These are phyloP conservation scores for Tyrophagus putrescentiae DNA, from an alignment of 1,140 invertebrate genomes.

Conservation along the genomic window DNA sequence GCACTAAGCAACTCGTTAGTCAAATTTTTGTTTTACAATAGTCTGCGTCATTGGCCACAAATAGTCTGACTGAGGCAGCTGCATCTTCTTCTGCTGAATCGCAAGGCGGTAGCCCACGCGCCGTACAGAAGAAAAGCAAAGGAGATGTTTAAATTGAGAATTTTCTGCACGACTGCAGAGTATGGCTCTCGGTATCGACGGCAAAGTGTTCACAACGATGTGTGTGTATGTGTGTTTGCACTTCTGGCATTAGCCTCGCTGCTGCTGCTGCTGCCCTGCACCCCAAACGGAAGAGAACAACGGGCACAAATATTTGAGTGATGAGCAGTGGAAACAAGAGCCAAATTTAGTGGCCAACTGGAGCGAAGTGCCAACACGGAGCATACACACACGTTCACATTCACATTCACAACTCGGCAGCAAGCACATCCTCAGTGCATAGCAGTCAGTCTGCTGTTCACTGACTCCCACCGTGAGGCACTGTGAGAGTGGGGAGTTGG, in stretches of 20 bases:
- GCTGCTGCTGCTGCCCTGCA: not conserved
- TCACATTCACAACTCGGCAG: too few relatives aligned
- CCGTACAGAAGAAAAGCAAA: not conserved
- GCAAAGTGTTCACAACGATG: not conserved
- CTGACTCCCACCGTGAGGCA: too few relatives aligned
- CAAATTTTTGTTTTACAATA: not conserved
- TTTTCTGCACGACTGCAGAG: conserved; percentile 8
- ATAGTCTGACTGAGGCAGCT: not conserved
- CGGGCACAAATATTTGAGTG: conserved; percentile 4
- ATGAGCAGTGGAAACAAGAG: not conserved
- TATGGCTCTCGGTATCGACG: too few relatives aligned
- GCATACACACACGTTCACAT: too few relatives aligned
- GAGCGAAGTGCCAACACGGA: conserved; percentile 12
- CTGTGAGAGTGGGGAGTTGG: too few relatives aligned
- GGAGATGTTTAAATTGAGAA: conserved; percentile 1
- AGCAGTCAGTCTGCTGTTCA: too few relatives aligned
- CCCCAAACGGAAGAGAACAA: not conserved
- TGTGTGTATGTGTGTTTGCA: not conserved
- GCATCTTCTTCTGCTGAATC: too few relatives aligned
- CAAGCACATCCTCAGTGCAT: too few relatives aligned
- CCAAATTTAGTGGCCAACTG: conserved; percentile 14
- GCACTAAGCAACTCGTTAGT: conserved; percentile 8
- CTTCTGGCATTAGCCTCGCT: not conserved
- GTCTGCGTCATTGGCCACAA: not conserved
- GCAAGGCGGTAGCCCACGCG: too few relatives aligned